Percentiles rank a stretch among this genome's conserved stretches.
phyloP scores from a whole-genome alignment of 2,888 invertebrate species.

The Thumatha senex region DNA sequence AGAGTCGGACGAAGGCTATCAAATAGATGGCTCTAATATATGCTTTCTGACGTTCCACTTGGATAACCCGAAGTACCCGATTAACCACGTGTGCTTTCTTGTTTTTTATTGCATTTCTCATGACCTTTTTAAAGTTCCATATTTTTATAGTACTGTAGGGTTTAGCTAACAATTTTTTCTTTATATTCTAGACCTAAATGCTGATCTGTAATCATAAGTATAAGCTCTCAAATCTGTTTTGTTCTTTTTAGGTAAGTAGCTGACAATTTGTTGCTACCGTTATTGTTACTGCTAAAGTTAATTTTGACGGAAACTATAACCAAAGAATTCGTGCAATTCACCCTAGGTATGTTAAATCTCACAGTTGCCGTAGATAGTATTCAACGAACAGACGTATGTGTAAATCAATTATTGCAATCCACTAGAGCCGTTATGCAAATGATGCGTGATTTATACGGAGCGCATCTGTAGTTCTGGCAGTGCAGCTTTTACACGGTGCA shows the following conservation, averaged over 20 bases:
- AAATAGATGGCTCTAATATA: too few relatives aligned
- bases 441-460: conserved; percentile 13
- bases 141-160: too few relatives aligned
- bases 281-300: not conserved
- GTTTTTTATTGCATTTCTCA: too few relatives aligned
- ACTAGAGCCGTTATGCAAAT: conserved; percentile 26
- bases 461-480: not conserved
- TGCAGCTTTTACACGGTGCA: not conserved
- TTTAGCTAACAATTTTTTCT: not conserved
- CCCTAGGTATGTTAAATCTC: too few relatives aligned
- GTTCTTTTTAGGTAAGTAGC: conserved; percentile 33
- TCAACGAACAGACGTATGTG: not conserved
- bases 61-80: too few relatives aligned
- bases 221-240: conserved; percentile 15
- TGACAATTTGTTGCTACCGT: conserved; percentile 2
- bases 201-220: not conserved
- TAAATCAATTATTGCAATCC: conserved; percentile 34
- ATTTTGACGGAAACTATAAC: too few relatives aligned
- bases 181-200: not conserved
- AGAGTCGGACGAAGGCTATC: too few relatives aligned
- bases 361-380: not conserved
- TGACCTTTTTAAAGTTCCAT: too few relatives aligned
- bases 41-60: too few relatives aligned
- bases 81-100: too few relatives aligned
- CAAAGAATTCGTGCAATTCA: too few relatives aligned